Conservation (phyloP, 2,113 vertebrate species). For the Smithornis capensis region DNA sequence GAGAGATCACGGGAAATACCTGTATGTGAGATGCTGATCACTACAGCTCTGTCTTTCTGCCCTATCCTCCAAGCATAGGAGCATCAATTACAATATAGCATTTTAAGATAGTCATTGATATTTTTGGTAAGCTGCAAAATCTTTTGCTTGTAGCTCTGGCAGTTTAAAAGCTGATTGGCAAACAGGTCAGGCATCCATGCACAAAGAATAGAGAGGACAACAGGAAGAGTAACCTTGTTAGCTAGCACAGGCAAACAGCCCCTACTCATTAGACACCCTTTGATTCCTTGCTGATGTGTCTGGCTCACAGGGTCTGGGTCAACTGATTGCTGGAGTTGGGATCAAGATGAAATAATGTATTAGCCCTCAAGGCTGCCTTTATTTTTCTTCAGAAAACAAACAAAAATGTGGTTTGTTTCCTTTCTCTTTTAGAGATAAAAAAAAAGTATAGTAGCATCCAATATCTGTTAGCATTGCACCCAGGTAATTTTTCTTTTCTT, state of each 20-base stretch:
- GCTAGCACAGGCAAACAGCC: accelerated
- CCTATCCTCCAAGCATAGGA: neutral
- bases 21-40: neutral
- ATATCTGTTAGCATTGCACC: neutral
- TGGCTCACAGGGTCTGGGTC: neutral
- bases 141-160: neutral
- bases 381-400: neutral
- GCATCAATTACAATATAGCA: neutral
- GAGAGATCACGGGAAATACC: neutral
- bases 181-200: neutral
- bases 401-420: neutral
- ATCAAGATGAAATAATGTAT: neutral
- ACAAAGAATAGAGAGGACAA: neutral
- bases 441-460: neutral
- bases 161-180: neutral
- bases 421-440: neutral
- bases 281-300: neutral
- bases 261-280: neutral
- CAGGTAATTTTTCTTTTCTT: neutral
- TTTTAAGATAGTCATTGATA: neutral
- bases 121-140: neutral
- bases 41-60: neutral
- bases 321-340: neutral
- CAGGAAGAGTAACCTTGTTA: neutral
- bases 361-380: neutral